Evolutionary conservation across 2,797 vertebrate genomes (phyloP).

Genomic region (Melanogrammus aeglefinus): DNA sequence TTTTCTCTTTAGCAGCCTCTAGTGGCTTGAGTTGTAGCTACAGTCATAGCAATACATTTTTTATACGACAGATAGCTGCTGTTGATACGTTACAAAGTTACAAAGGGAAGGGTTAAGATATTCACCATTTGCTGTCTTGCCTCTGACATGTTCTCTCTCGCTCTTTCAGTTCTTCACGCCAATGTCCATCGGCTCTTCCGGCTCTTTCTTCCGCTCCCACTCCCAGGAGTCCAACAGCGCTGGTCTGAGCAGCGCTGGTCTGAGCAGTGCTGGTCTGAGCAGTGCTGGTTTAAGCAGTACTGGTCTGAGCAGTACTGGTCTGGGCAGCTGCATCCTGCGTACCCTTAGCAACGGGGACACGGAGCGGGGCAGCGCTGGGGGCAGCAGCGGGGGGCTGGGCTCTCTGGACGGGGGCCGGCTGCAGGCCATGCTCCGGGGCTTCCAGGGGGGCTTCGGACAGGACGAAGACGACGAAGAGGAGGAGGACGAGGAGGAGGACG

Average conservation of each 20-base stretch:
- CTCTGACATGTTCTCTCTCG: constrained; percentile 46
- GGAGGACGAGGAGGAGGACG: constrained; percentile 54
- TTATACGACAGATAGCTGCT: background rate
- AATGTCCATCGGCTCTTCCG: constrained; percentile 84
- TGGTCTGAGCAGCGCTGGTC: constrained; percentile 88
- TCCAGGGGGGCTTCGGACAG: constrained; percentile 63
- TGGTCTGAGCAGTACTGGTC: constrained; percentile 85
- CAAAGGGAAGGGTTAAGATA: too few species aligned
- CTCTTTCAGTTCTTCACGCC: constrained; percentile 88
- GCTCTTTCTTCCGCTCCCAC: constrained; percentile 96
- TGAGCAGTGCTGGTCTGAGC: constrained; percentile 61
- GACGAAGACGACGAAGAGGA: constrained; percentile 60
- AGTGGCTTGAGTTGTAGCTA: background rate
- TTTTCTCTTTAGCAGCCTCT: background rate
- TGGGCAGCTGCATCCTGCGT: constrained; percentile 62
- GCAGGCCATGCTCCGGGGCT: constrained; percentile 63
- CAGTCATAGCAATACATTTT: background rate
- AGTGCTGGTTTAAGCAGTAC: constrained; percentile 79
- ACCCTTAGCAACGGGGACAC: constrained; percentile 73
- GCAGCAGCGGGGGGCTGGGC: constrained; percentile 51
- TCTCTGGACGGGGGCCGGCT: constrained; percentile 62
- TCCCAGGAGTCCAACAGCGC: constrained; percentile 96
- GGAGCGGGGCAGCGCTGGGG: constrained; percentile 47
- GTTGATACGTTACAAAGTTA: too few species aligned
- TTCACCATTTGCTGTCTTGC: background rate